These are phyloP conservation scores for Drymodes brunneopygia DNA, from an alignment of 2,113 vertebrate genomes.

Conservation along the genomic window DNA sequence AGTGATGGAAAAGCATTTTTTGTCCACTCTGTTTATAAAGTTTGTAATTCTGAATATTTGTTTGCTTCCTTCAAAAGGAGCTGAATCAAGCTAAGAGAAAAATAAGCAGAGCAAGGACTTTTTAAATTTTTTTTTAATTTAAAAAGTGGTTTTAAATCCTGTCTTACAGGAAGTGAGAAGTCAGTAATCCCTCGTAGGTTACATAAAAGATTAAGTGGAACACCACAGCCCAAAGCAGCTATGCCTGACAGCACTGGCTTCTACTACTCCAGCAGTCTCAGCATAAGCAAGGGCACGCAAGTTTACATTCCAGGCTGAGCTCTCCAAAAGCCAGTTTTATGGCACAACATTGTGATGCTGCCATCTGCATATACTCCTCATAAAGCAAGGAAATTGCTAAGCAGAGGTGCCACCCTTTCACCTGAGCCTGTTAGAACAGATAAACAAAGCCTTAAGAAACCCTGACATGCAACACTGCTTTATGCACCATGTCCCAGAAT, in stretches of 20 bases:
- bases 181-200: slow-evolving; percentile 6
- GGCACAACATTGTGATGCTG: neutral
- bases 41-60: neutral
- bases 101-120: fast-evolving
- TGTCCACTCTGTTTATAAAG: neutral
- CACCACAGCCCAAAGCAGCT: neutral
- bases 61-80: neutral
- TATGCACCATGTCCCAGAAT: neutral
- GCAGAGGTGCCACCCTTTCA: neutral
- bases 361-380: neutral
- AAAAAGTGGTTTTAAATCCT: neutral
- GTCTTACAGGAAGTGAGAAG: neutral
- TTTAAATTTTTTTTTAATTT: neutral
- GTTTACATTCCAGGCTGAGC: neutral
- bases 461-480: neutral
- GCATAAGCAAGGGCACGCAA: fast-evolving
- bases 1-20: neutral
- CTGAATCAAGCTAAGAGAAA: neutral
- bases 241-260: neutral
- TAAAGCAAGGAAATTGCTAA: neutral
- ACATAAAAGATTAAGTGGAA: slow-evolving; percentile 49
- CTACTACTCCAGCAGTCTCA: neutral
- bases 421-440: neutral
- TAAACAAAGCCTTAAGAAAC: neutral
- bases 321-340: neutral